phyloP scores from a whole-genome alignment of 2,797 vertebrate species.

The Pangasius larnaudii region DNA sequence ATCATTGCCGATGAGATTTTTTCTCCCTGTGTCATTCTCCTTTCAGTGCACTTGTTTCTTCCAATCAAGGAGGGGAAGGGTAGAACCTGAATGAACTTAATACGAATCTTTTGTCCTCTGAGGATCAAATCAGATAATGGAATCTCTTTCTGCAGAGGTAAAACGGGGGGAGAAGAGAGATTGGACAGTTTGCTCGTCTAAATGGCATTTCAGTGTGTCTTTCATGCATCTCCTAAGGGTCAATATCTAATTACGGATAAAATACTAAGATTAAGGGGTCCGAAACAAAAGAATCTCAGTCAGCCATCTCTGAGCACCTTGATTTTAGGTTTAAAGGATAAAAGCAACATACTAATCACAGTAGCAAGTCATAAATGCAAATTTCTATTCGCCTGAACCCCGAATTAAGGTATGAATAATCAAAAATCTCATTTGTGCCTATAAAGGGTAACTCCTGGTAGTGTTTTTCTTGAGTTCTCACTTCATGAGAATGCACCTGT shows the following conservation, averaged over 20 bases:
- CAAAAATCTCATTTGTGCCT: not conserved
- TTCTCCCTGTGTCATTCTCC: not conserved
- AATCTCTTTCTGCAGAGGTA: slow-evolving; percentile 55
- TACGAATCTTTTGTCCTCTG: slow-evolving; percentile 57
- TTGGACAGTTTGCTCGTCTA: slow-evolving; percentile 58
- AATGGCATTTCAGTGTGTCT: slow-evolving; percentile 53
- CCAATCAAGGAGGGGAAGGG: slow-evolving; percentile 33
- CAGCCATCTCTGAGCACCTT: slow-evolving; percentile 46
- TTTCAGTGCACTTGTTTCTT: slow-evolving; percentile 23
- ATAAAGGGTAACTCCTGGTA: not conserved
- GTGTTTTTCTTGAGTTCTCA: not conserved
- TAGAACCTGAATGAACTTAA: slow-evolving; percentile 44
- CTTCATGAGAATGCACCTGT: not conserved
- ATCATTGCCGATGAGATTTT: slow-evolving; percentile 15
- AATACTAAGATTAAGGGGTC: slow-evolving; percentile 50
- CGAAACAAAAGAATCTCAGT: slow-evolving; percentile 37
- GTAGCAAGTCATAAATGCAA: not conserved
- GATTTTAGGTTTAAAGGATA: not conserved
- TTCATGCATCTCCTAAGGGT: slow-evolving; percentile 61
- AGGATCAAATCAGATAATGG: slow-evolving; percentile 63
- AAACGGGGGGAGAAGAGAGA: slow-evolving; percentile 46
- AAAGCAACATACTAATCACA: not conserved
- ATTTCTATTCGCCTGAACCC: not conserved
- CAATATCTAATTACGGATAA: slow-evolving; percentile 72
- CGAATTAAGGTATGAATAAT: not conserved